Conservation (phyloP, 2,797 vertebrate species). For the Fistularia commersonii region DNA sequence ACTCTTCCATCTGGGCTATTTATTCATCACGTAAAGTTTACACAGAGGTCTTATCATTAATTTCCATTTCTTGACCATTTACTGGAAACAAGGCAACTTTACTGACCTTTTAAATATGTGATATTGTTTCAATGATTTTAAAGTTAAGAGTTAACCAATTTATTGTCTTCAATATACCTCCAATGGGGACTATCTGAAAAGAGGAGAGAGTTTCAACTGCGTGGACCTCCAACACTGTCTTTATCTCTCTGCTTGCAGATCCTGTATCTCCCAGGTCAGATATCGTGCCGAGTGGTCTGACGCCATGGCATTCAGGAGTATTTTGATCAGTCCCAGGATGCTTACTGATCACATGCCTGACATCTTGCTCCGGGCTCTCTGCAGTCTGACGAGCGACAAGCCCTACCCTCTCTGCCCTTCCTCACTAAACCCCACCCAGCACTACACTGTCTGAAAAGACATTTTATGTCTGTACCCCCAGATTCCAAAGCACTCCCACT, state of each 20-base stretch:
- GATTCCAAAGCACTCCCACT: not conserved
- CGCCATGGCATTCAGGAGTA: slow-evolving; percentile 80
- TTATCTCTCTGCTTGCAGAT: slow-evolving; percentile 57
- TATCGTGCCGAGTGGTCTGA: slow-evolving; percentile 84
- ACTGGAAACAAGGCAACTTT: no score
- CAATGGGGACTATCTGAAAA: no score
- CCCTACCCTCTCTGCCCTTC: slow-evolving; percentile 78
- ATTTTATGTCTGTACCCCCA: slow-evolving; percentile 2
- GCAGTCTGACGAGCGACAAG: slow-evolving; percentile 74
- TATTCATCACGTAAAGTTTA: no score
- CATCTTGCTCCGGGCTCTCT: slow-evolving; percentile 79
- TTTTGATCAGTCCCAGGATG: slow-evolving; percentile 95
- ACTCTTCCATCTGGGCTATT: no score
- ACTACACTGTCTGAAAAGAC: slow-evolving; percentile 63
- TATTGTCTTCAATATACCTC: no score
- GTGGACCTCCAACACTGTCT: not conserved
- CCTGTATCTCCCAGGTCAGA: slow-evolving; percentile 81
- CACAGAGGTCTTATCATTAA: no score
- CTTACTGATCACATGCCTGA: slow-evolving; percentile 94
- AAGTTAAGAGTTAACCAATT: no score
- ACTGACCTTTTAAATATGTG: no score
- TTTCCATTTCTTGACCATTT: no score
- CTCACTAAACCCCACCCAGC: slow-evolving; percentile 62
- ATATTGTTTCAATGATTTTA: no score
- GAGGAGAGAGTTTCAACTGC: no score